These are phyloP conservation scores for Chrysomela aeneicollis DNA, from an alignment of 2,888 invertebrate species.

Conservation along the genomic window DNA sequence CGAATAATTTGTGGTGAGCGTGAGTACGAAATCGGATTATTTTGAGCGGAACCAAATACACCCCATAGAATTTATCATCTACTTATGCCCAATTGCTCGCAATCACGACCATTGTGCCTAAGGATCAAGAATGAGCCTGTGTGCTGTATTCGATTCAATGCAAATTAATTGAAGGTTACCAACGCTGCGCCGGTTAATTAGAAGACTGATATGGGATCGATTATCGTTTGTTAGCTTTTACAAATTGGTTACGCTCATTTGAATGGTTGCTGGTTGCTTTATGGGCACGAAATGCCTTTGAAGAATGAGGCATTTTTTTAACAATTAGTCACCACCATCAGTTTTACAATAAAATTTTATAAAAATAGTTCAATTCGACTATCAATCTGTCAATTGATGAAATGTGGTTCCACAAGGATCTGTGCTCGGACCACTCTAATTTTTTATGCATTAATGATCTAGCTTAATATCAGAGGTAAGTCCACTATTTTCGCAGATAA, in stretches of 20 bases:
- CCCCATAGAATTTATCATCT: constrained; percentile 3
- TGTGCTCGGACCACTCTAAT: no score
- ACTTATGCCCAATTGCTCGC: constrained; percentile 20
- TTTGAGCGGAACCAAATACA: constrained; percentile 7
- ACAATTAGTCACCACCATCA: no score
- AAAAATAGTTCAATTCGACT: no score
- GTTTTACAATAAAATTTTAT: no score
- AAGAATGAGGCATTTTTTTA: background rate
- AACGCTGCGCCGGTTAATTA: constrained; percentile 54
- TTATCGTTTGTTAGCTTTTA: constrained; percentile 54
- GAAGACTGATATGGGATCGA: constrained; percentile 55
- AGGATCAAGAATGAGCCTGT: constrained; percentile 13
- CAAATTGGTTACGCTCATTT: constrained; percentile 49
- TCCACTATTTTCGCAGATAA: no score
- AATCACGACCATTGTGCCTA: constrained; percentile 11
- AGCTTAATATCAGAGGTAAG: no score
- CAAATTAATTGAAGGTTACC: constrained; percentile 57
- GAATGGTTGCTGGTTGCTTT: constrained; percentile 35
- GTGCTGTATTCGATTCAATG: constrained; percentile 52
- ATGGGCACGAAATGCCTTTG: constrained; percentile 14
- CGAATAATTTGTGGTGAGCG: background rate
- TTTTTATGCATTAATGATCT: no score
- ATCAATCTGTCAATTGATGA: no score
- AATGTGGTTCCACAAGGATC: no score
- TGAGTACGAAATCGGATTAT: constrained; percentile 1